Conservation (phyloP, 2,797 vertebrate genomes). For the Dendrocincla tyrannina region DNA sequence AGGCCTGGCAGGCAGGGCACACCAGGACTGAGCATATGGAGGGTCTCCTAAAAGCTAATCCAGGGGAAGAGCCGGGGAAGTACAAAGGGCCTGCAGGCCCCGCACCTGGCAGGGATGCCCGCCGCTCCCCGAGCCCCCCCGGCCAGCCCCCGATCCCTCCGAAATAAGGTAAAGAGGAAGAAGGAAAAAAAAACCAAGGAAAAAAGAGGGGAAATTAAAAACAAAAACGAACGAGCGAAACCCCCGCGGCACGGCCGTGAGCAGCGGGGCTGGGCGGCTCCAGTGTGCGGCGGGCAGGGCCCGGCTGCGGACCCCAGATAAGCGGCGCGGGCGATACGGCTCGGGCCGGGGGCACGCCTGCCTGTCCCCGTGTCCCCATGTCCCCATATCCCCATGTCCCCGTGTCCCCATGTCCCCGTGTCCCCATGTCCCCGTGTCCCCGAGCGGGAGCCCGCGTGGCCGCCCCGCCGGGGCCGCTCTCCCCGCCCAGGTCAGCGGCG, state of each 20-base stretch:
- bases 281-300: not conserved
- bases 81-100: not conserved
- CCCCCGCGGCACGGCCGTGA: no score
- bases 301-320: not conserved
- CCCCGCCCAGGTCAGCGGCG: not conserved
- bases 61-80: no score
- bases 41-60: rapidly evolving
- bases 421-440: no score
- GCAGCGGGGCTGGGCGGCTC: not conserved
- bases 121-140: not conserved
- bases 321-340: not conserved
- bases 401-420: no score
- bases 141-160: not conserved
- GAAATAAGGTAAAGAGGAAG: rapidly evolving
- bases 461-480: not conserved
- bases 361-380: no score
- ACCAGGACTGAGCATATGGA: rapidly evolving
- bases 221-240: no score
- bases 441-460: no score
- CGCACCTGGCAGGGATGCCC: not conserved
- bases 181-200: no score
- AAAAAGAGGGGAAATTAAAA: no score
- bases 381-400: no score
- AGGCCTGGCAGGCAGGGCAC: not conserved
- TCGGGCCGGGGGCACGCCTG: not conserved